These are phyloP conservation scores for Trachelus iudaicus DNA, from an alignment of 2,888 invertebrate species.

Conservation along the genomic window DNA sequence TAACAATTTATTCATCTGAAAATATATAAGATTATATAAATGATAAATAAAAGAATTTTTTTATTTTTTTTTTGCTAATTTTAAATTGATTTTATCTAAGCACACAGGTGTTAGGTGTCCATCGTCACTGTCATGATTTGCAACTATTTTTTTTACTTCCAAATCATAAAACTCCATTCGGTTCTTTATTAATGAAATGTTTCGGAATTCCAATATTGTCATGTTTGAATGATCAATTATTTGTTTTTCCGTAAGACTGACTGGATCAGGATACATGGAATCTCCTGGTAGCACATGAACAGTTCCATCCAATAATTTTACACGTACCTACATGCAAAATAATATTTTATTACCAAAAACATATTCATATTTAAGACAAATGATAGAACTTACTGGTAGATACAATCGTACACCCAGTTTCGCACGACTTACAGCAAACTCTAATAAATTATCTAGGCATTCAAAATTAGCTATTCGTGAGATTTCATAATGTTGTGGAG, in stretches of 20 bases:
- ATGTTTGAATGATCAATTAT: constrained; percentile 39
- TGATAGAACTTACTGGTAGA: constrained; percentile 41
- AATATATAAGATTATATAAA: not conserved
- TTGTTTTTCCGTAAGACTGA: constrained; percentile 32
- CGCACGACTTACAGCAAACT: constrained; percentile 72
- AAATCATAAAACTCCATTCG: constrained; percentile 37
- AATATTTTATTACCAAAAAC: constrained; percentile 33
- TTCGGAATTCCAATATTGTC: constrained; percentile 43
- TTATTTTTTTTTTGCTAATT: not conserved
- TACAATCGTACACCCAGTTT: constrained; percentile 67
- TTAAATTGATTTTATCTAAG: constrained; percentile 6
- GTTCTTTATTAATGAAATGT: constrained; percentile 38
- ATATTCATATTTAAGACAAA: constrained; percentile 1
- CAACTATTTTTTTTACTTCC: constrained; percentile 29
- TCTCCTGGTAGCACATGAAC: constrained; percentile 72
- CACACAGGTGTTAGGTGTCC: constrained; percentile 31
- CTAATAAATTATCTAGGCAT: constrained; percentile 70
- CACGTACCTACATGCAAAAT: constrained; percentile 68
- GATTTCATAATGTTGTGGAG: constrained; percentile 84
- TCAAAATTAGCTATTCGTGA: constrained; percentile 71
- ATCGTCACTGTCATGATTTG: constrained; percentile 31
- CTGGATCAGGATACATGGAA: constrained; percentile 49
- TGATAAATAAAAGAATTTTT: not conserved
- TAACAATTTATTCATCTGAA: not conserved
- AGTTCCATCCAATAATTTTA: constrained; percentile 71